These are phyloP conservation scores for Otus sunia DNA, from an alignment of 2,113 vertebrate species.

Conservation along the genomic window DNA sequence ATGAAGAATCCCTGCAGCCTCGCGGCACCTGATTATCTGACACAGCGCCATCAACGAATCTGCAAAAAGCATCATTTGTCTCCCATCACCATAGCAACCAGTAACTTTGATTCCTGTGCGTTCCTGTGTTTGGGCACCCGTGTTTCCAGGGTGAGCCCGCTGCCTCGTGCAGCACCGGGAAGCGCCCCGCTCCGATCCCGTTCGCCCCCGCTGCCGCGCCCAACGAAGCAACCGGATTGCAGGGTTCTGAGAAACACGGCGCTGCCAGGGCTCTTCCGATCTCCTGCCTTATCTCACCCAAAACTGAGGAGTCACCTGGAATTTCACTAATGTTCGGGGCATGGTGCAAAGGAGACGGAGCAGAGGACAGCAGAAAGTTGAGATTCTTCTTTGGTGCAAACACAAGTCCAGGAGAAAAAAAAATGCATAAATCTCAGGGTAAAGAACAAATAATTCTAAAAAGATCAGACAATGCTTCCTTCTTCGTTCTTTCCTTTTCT, in stretches of 20 bases:
- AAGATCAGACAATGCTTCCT: neutral
- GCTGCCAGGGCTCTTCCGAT: neutral
- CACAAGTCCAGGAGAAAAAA: neutral
- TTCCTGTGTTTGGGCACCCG: neutral
- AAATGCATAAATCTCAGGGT: neutral
- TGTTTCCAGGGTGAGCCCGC: conserved; percentile 5
- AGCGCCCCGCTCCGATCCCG: neutral
- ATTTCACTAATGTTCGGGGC: neutral
- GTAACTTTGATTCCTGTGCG: neutral
- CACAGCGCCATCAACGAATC: neutral
- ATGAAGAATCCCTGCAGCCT: neutral
- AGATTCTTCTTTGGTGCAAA: neutral
- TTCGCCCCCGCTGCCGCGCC: neutral
- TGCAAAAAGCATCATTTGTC: conserved; percentile 12
- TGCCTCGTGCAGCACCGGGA: neutral
- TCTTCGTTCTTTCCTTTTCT: neutral
- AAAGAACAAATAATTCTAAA: neutral
- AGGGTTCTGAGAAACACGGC: neutral
- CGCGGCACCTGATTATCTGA: neutral
- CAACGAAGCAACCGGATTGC: neutral
- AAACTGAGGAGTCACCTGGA: neutral
- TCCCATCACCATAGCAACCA: conserved; percentile 42
- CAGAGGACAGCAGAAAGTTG: neutral
- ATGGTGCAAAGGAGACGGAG: rapidly evolving
- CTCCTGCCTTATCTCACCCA: neutral